Conservation (phyloP, 2,888 invertebrate genomes). For the Lamellibrachia satsuma region DNA sequence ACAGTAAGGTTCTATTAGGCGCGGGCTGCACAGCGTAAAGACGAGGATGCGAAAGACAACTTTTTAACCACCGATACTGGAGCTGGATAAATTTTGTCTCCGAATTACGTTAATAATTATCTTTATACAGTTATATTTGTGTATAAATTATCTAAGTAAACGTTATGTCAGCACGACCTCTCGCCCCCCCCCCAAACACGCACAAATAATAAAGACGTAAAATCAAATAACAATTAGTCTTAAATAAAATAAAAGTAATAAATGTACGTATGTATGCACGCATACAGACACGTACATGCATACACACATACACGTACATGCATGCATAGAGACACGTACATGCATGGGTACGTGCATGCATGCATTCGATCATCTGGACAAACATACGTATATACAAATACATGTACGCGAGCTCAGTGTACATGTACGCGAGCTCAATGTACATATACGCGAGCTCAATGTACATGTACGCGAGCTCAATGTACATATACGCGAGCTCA, state of each 20-base stretch:
- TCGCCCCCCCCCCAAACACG: neutral
- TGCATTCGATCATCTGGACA: too few species aligned
- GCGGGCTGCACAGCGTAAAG: neutral
- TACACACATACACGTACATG: neutral
- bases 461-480: too few species aligned
- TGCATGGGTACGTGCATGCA: too few species aligned
- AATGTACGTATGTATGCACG: neutral
- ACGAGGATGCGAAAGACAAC: neutral
- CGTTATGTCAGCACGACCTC: too few species aligned
- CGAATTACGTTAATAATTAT: neutral
- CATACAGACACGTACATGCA: neutral
- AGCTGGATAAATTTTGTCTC: neutral
- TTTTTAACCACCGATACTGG: neutral
- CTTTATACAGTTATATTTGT: neutral
- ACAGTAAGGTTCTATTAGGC: too few species aligned
- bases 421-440: too few species aligned
- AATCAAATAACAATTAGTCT: neutral
- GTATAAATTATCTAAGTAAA: neutral
- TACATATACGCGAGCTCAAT: too few species aligned
- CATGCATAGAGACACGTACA: neutral
- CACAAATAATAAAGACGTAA: neutral
- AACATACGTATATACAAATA: too few species aligned
- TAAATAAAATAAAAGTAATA: neutral
- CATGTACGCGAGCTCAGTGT: too few species aligned
- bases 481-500: too few species aligned